Evolutionary conservation across 2,888 invertebrate genomes (phyloP).

Genomic region (Parapristionchus giblindavisi): DNA sequence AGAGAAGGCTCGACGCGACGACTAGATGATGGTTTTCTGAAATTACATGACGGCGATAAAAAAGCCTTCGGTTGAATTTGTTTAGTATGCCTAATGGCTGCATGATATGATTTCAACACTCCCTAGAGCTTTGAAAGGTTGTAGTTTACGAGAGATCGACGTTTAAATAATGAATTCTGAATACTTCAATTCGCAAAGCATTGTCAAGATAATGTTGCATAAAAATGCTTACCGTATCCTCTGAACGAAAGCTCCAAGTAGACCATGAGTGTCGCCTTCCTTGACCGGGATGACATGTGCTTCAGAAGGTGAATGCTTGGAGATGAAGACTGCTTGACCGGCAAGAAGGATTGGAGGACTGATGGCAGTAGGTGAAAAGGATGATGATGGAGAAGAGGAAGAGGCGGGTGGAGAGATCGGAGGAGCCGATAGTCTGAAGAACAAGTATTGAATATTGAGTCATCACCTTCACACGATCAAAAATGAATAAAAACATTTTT

Average conservation of each 20-base stretch:
- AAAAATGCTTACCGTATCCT: slow-evolving; percentile 22
- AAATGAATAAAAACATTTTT: no score
- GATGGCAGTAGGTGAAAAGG: not conserved
- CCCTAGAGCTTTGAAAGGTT: not conserved
- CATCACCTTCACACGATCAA: no score
- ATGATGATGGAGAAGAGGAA: not conserved
- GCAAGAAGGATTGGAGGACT: slow-evolving; percentile 14
- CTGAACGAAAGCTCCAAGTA: slow-evolving; percentile 22
- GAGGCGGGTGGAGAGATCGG: not conserved
- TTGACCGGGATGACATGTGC: slow-evolving; percentile 25
- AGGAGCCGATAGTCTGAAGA: slow-evolving; percentile 22
- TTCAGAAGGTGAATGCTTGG: not conserved
- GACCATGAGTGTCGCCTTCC: slow-evolving; percentile 2
- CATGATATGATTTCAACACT: not conserved
- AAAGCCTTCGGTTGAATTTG: not conserved
- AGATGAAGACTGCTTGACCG: slow-evolving; percentile 30
- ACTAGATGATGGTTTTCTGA: slow-evolving; percentile 6
- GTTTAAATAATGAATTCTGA: not conserved
- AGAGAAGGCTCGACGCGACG: slow-evolving; percentile 18
- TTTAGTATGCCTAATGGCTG: not conserved
- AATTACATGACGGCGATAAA: not conserved
- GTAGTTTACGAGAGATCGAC: not conserved
- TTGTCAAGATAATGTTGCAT: no score
- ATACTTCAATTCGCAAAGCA: no score
- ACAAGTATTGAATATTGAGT: no score